Base-by-base conservation (phyloP, 2,888 invertebrate species). In the Cynaeus angustus region DNA sequence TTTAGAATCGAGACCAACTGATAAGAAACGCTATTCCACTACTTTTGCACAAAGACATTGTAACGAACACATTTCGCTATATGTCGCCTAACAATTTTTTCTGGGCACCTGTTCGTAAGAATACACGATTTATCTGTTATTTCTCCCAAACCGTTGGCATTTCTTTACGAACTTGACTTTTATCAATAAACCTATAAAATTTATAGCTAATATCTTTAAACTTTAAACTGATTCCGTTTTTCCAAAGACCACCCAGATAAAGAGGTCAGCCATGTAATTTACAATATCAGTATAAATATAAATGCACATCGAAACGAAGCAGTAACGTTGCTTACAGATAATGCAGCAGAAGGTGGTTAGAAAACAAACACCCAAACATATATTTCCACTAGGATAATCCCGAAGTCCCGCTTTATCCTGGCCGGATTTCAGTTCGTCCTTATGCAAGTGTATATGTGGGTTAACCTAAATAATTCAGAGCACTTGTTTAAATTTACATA, bases 391-490 rank as follows among this genome's bases (percentile, higher is more conserved):
- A 77, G 76, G 75, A 77, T 79, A 80, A 80, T 79, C 78, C 79
- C 77, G 16, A 68, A 74, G 77, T 74, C 76, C 78, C 77, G 74
- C 72, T 76, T 72, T 53, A 59, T 70, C 61, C 62, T 43, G 21
- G 43, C 64, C 21, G 65, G 62, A 45, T 73, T 67, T 69, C 50
- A 64, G 52, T 67, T 48, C 58, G 45, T 52, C 68, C 62, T 58
- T 61, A 48, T 67, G 67, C 69, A 66, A 68, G 69, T 72, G 71
- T 74, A 73, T 77, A 80, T 79, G 79, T 80, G 78, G 79, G 78
- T 76, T 80, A 78, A 73, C 77, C 79, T 82, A 81, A 82, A 83
- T 82, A 82, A 81, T 82, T 80, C 81, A 81, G 77, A 74, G 75
- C 76, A 78, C 79, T 79, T 78, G 80, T 78, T 81, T 78, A 80